Base-by-base conservation (phyloP, 2,797 vertebrate species). In the Phylloscopus collybita region DNA sequence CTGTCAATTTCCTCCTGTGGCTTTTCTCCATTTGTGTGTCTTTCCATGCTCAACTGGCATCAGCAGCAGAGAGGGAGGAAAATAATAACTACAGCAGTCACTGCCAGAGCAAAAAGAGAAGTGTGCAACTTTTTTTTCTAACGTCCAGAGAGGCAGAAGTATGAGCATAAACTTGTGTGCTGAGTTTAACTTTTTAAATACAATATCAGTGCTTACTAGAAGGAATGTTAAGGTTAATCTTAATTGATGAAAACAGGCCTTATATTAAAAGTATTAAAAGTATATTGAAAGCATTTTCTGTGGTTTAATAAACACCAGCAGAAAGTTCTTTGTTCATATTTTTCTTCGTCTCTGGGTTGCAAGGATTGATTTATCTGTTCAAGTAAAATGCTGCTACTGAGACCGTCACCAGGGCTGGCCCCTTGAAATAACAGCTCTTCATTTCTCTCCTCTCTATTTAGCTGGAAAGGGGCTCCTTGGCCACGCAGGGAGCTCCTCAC, bases 31-130 rank as follows among this genome's bases (percentile, higher is more conserved):
- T 88, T 83, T 4, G 3, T n/a, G 36, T 81, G 51, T 88, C 70
- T 95, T 96, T 94, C 89, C 79, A 16, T 66, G 36, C 32, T 94
- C 79, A 83, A 44, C 54, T 92, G 91, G 84, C 79, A 93, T 72
- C 65, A 75, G 62, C 59, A 61, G 79, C 57, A 61, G 59, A 92
- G 50, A 70, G 40, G 20, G 47, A 91, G 59, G 85, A 79, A 94
- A 94, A 86, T 69, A 82, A 50, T 45, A 72, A 54, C 79, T 81
- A 6, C 15, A 76, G 50, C 40, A 79, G 38, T 81, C 49, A 36
- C 54, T 91, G 62, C 29, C 62, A 88, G 74, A 80, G 47, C 10
- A 25, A 69, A 91, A 88, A 65, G 51, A 21, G 76, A 84, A 80
- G 30, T 47, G 13, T 79, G 29, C 29, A 70, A 25, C 34, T 27